Evolutionary conservation across 2,113 vertebrate species (phyloP), one percentile per base, ranked within the genome.

Genomic region (Rhea americana): DNA sequence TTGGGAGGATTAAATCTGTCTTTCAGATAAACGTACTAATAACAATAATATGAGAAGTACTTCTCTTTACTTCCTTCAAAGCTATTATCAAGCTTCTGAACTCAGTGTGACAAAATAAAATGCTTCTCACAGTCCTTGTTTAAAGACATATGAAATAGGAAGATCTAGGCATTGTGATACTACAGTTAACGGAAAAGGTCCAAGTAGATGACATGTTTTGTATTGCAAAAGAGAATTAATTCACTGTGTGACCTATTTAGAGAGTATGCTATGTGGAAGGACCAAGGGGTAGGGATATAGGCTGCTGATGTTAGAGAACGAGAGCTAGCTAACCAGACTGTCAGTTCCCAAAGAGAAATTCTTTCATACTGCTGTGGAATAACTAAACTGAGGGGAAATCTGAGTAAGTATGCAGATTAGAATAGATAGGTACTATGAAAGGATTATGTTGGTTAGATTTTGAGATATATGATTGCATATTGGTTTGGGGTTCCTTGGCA

Each of bases 1-100:
- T 93, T 87, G 2, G 3, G 70, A 78, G 85, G 82, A 96, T 91
- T 94, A 96, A 93, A 87, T 88, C 61, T 92, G 17, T 95, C 75
- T 95, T 93, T 76, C 48, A 95, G 85, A 90, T 90, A 91, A 89
- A 91, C 83, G 26, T 62, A 58, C 22, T 84, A 79, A 5, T 82
- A 66, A 0, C 56, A 92, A 80, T 86, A 79, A 91, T 51, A 30
- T 63, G n/a, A 89, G 47, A 92, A 94, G 93, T 91, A 58, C 12
- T 92, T 83, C 18, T 68, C 93, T 78, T 84, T 86, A 14, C 39
- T 87, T 76, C 43, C 72, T 91, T 72, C 26, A 55, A 85, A 91
- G 79, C 56, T 80, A 37, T 59, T 82, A 91, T 87, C 79, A 87
- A 91, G 79, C 78, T 78, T 65, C 67, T 80, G 41, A 77, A 58